These are phyloP conservation scores for Calliopum simillimum DNA, from an alignment of 2,888 invertebrate genomes.

Conservation along the genomic window DNA sequence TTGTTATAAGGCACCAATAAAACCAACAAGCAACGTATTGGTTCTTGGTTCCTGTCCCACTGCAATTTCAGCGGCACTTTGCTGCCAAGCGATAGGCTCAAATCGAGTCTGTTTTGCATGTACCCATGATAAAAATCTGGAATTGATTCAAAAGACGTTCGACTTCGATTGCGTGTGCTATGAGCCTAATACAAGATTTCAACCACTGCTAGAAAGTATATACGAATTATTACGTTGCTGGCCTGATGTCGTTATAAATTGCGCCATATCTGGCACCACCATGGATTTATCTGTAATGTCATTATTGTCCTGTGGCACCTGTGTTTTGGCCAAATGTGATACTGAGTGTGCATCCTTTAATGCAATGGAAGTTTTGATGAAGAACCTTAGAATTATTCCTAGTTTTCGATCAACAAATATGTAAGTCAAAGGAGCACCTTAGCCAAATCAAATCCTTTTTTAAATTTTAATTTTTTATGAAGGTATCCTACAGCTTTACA, in stretches of 20 bases:
- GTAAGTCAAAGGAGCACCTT: constrained; percentile 44
- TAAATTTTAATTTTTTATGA: background rate
- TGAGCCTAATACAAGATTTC: constrained; percentile 41
- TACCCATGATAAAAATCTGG: constrained; percentile 43
- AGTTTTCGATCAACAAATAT: constrained; percentile 61
- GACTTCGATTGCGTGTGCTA: constrained; percentile 51
- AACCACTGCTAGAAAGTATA: constrained; percentile 51
- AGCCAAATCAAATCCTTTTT: background rate
- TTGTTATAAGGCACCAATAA: constrained; percentile 53
- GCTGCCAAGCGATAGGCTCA: constrained; percentile 57
- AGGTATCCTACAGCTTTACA: constrained; percentile 60
- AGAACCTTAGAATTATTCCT: constrained; percentile 57
- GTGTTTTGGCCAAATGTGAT: constrained; percentile 58
- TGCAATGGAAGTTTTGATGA: constrained; percentile 58
- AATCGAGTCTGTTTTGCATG: constrained; percentile 54
- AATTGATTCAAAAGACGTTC: constrained; percentile 48
- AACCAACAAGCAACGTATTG: constrained; percentile 55
- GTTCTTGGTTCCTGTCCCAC: constrained; percentile 59
- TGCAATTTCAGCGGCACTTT: constrained; percentile 55
- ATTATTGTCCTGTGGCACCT: constrained; percentile 54
- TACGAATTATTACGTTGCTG: constrained; percentile 47
- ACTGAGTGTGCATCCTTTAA: constrained; percentile 59
- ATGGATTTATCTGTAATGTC: constrained; percentile 59
- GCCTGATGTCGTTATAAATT: constrained; percentile 61
- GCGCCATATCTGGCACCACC: constrained; percentile 54